Percentiles rank a stretch among this genome's conserved stretches.
phyloP scores from a whole-genome alignment of 2,797 vertebrate genomes.

The Mormyrus hasselquistii region DNA sequence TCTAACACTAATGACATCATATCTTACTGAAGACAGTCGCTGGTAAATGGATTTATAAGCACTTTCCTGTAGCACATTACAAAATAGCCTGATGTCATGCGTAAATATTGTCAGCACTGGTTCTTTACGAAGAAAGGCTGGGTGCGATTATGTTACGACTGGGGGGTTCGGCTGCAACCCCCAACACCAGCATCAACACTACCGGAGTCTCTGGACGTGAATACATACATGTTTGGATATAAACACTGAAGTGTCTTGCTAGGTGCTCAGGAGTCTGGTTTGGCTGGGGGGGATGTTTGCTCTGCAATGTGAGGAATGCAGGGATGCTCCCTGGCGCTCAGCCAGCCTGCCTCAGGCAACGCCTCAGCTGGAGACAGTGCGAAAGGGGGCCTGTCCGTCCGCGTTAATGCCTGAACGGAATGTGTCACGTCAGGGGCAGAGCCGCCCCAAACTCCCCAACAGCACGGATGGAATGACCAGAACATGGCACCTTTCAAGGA shows the following conservation, averaged over 20 bases:
- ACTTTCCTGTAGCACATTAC: background rate
- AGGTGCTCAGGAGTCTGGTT: background rate
- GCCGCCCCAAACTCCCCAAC: background rate
- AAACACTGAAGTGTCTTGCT: background rate
- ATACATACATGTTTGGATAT: background rate
- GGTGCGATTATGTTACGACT: background rate
- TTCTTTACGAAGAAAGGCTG: background rate
- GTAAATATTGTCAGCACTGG: background rate
- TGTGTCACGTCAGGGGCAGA: background rate
- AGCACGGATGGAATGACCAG: background rate
- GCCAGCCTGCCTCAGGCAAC: background rate
- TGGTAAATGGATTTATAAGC: background rate
- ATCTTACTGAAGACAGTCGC: background rate
- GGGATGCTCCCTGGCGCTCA: background rate
- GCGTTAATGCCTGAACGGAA: background rate
- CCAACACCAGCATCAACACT: background rate
- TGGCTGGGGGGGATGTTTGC: background rate
- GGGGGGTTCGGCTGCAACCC: background rate
- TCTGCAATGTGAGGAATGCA: background rate
- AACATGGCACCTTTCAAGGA: background rate
- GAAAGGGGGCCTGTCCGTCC: background rate
- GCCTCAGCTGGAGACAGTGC: background rate
- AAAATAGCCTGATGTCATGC: background rate
- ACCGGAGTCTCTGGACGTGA: background rate
- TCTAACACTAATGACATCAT: background rate